phyloP scores from a whole-genome alignment of 2,797 vertebrate genomes.

The Enteromius mattozi region DNA sequence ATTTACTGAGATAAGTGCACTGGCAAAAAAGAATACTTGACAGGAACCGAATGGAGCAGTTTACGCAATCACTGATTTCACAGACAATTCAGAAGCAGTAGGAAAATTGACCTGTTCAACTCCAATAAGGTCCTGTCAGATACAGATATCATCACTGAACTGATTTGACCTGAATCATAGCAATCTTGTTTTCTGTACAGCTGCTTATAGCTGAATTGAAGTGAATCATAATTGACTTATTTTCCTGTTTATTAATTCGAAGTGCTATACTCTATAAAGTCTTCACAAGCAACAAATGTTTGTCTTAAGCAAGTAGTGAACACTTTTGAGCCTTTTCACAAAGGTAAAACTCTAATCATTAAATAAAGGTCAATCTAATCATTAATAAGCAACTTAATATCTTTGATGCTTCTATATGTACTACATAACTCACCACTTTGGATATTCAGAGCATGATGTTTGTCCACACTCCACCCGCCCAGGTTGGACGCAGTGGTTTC shows the following conservation, averaged over 20 bases:
- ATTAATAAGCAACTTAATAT: neutral
- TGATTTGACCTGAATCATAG: neutral
- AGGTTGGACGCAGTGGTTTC: slow-evolving; percentile 94
- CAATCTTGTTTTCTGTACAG: neutral
- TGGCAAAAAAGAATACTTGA: slow-evolving; percentile 52
- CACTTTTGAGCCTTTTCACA: neutral
- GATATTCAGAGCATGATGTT: slow-evolving; percentile 95
- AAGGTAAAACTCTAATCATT: too few relatives aligned
- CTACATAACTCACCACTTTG: slow-evolving; percentile 87
- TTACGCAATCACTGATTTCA: slow-evolving; percentile 61
- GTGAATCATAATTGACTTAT: neutral
- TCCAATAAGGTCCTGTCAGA: slow-evolving; percentile 49
- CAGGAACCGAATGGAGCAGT: slow-evolving; percentile 50
- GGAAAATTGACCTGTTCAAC: slow-evolving; percentile 71
- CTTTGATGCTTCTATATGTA: neutral
- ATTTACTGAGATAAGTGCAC: slow-evolving; percentile 74
- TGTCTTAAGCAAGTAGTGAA: neutral
- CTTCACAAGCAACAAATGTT: too few relatives aligned
- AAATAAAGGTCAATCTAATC: neutral
- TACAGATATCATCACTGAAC: slow-evolving; percentile 4
- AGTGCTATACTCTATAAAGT: neutral
- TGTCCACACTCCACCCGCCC: slow-evolving; percentile 94
- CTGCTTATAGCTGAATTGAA: neutral
- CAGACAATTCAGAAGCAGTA: slow-evolving; percentile 71
- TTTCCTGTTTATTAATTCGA: neutral